Evolutionary conservation across 2,797 vertebrate species (phyloP).

Genomic region (Sebastolobus alascanus): DNA sequence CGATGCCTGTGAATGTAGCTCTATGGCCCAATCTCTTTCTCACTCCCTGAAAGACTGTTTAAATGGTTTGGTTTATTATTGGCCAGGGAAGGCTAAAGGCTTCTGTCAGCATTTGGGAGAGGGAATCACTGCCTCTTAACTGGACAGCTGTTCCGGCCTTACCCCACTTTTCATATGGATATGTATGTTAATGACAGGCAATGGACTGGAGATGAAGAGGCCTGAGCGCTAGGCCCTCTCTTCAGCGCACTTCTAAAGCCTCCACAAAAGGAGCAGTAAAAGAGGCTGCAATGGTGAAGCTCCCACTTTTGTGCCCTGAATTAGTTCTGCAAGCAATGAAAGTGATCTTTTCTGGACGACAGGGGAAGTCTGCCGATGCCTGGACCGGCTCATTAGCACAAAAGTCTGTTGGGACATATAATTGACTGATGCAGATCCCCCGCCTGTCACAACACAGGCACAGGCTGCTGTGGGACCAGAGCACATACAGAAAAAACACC

Average conservation of each 20-base stretch:
- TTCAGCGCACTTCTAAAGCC: constrained; percentile 99
- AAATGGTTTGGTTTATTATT: constrained; percentile 99
- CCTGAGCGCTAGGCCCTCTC: constrained; percentile 96
- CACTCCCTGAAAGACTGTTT: constrained; percentile 93
- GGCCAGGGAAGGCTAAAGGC: constrained; percentile 96
- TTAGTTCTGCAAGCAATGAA: constrained; percentile 99
- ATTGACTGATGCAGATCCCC: constrained; percentile 96
- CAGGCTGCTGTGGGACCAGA: constrained; percentile 66
- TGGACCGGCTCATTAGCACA: constrained; percentile 99
- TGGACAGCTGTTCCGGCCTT: constrained; percentile 99
- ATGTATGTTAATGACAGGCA: constrained; percentile 99
- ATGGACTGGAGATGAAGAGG: constrained; percentile 99
- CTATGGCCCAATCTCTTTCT: constrained; percentile 91
- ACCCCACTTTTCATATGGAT: constrained; percentile 99
- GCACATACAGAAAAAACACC: constrained; percentile 71
- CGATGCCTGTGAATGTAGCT: constrained; percentile 91
- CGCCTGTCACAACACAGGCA: constrained; percentile 81
- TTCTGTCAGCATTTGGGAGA: constrained; percentile 98
- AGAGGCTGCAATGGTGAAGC: constrained; percentile 97
- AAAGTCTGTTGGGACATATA: constrained; percentile 99
- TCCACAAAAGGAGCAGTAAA: constrained; percentile 99
- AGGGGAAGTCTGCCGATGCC: constrained; percentile 99
- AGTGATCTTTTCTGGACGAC: constrained; percentile 99
- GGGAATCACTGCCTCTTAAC: constrained; percentile 94
- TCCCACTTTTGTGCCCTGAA: constrained; percentile 99